A percentile compares a stretch with the other conserved stretches of the same genome.
Evolutionary conservation across 2,888 invertebrate genomes (phyloP).

Genomic region (Tetranychus piercei): DNA sequence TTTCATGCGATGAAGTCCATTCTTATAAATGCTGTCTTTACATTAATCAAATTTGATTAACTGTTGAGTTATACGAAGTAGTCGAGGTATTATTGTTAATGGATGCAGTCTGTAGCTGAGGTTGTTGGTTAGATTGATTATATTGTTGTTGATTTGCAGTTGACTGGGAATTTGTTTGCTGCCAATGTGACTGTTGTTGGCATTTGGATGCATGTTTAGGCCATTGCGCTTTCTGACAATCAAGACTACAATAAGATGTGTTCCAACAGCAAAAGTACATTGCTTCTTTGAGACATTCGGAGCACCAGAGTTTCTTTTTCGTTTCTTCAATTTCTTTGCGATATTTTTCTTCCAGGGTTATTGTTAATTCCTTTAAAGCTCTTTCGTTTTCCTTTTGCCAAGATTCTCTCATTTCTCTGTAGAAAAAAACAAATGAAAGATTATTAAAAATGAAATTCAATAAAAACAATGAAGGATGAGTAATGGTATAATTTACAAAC

Average conservation of each 20-base stretch:
- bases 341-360: slow-evolving; percentile 6
- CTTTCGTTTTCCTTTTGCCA: not conserved
- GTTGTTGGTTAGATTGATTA: not conserved
- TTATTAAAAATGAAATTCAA: not conserved
- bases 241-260: slow-evolving; percentile 27
- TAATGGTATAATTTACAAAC: slow-evolving; percentile 21
- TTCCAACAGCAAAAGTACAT: slow-evolving; percentile 91
- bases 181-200: slow-evolving; percentile 17
- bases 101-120: not conserved
- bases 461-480: not conserved
- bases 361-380: not conserved
- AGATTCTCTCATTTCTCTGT: not conserved
- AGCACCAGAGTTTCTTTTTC: slow-evolving; percentile 40
- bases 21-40: not conserved
- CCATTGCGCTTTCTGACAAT: slow-evolving; percentile 24
- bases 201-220: slow-evolving; percentile 20
- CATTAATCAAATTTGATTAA: not conserved
- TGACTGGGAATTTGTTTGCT: not conserved
- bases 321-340: slow-evolving; percentile 15
- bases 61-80: not conserved
- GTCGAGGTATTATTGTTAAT: not conserved
- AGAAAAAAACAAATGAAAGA: not conserved
- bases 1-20: not conserved
- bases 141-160: not conserved
- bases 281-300: slow-evolving; percentile 66